A percentile compares a stretch with the other conserved stretches of the same genome.
Conservation (phyloP, 2,797 vertebrate genomes). For the Petrocephalus schoutedeni region DNA sequence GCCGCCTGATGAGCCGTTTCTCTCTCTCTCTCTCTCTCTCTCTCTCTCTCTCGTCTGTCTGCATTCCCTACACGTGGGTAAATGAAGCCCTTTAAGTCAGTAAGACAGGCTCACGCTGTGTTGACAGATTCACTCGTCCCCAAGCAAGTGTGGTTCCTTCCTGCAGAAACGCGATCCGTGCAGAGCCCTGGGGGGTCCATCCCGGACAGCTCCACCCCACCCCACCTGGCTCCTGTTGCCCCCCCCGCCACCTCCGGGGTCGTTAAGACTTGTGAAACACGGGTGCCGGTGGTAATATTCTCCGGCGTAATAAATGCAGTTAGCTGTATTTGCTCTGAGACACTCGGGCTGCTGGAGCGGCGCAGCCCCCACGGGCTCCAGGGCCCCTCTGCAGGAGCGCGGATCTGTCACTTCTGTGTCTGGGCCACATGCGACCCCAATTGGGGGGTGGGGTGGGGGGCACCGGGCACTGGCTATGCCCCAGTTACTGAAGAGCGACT, state of each 20-base stretch:
- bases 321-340: constrained; percentile 36
- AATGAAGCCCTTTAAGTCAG: background rate
- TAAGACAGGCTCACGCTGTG: background rate
- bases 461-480: background rate
- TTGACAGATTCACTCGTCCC: background rate
- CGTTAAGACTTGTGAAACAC: constrained; percentile 26
- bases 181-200: background rate
- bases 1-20: background rate
- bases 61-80: background rate
- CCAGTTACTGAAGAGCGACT: background rate
- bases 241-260: constrained; percentile 19
- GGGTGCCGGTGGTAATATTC: constrained; percentile 25
- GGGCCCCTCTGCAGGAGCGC: background rate
- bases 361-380: background rate
- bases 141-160: background rate
- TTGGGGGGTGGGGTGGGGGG: background rate
- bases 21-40: background rate
- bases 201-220: background rate
- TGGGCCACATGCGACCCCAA: background rate
- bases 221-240: background rate
- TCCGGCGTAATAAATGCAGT: constrained; percentile 33
- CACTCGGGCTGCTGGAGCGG: constrained; percentile 9
- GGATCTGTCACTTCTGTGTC: background rate
- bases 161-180: background rate
- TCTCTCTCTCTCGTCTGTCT: background rate